Evolutionary conservation across 2,113 vertebrate species (phyloP).

Genomic region (Triplophysa rosa): DNA sequence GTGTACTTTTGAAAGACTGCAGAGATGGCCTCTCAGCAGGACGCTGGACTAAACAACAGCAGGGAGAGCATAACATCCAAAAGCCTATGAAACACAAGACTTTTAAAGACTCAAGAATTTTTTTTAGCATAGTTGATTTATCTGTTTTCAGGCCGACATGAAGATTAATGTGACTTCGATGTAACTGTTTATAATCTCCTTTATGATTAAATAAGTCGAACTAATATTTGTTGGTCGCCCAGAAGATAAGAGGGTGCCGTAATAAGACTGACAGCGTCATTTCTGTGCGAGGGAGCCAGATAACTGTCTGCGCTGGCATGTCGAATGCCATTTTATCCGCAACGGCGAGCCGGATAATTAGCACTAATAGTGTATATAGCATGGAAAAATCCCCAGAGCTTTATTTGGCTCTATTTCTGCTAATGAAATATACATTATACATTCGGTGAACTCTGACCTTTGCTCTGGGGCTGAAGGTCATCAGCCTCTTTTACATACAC

Average conservation of each 20-base stretch:
- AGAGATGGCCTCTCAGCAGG: constrained; percentile 52
- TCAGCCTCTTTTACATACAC: constrained; percentile 75
- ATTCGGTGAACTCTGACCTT: constrained; percentile 75
- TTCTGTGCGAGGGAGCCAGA: constrained; percentile 12
- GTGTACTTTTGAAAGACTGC: constrained; percentile 51
- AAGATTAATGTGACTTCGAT: constrained; percentile 10
- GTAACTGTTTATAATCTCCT: constrained; percentile 11
- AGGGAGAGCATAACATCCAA: constrained; percentile 35
- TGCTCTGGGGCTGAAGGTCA: constrained; percentile 73
- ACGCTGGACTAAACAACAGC: constrained; percentile 37
- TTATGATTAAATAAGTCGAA: not conserved
- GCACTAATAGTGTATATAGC: constrained; percentile 76
- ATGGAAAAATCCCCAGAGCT: constrained; percentile 55
- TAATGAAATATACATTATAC: constrained; percentile 77
- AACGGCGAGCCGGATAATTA: constrained; percentile 76
- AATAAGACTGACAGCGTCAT: constrained; percentile 41
- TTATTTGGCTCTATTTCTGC: constrained; percentile 51
- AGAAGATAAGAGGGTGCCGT: constrained; percentile 7
- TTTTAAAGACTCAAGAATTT: not conserved
- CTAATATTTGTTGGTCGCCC: not conserved
- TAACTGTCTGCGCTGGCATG: constrained; percentile 73
- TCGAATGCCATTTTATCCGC: constrained; percentile 80
- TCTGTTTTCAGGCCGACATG: constrained; percentile 18
- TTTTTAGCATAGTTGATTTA: constrained; percentile 18
- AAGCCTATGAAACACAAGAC: constrained; percentile 23